Evolutionary conservation across 2,797 vertebrate species (phyloP), one percentile per base, ranked within the genome.

Genomic region (Arctocebus calabarensis): DNA sequence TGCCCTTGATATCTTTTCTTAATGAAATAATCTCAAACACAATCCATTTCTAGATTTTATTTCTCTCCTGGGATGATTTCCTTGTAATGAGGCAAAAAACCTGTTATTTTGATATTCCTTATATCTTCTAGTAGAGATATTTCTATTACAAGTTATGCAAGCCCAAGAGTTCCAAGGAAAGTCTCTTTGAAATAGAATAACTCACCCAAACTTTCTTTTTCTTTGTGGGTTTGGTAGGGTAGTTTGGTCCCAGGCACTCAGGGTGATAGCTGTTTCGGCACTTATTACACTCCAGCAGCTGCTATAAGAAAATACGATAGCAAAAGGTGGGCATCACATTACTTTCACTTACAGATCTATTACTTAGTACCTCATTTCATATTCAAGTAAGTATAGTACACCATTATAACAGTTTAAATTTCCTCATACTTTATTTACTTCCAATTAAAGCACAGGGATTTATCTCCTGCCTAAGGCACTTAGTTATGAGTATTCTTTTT

Each of bases 211-310:
- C 99, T 98, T 99, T 99, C 98, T 99, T 99, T 98, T 99, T 99
- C 99, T 99, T 99, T 66, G 99, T 99, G 96, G 99, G 99, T 98
- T 99, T 99, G 94, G 99, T 99, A 71, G 99, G 99, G 98, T 99
- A 99, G 98, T 99, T 99, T 96, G 99, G 99, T 98, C 99, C 99
- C 99, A 99, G 99, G 99, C 99, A 99, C 99, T 99, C 99, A 9
- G 99, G 99, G 99, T 99, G 99, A 99, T 99, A 99, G 99, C 99
- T 99, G 99, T 99, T 99, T 98, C 99, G 99, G 99, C 99, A 99
- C 99, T 99, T 99, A 98, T 99, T 99, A 97, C 99, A 99, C 98
- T 99, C 99, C 97, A 99, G 99, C 98, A 99, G 98, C 98, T 99
- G 99, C 99, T 99, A 96, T 78, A 85, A 90, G 5, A 91, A 73